Evolutionary conservation across 1,140 invertebrate genomes (phyloP).

Genomic region (Zaprionus ghesquierei): DNA sequence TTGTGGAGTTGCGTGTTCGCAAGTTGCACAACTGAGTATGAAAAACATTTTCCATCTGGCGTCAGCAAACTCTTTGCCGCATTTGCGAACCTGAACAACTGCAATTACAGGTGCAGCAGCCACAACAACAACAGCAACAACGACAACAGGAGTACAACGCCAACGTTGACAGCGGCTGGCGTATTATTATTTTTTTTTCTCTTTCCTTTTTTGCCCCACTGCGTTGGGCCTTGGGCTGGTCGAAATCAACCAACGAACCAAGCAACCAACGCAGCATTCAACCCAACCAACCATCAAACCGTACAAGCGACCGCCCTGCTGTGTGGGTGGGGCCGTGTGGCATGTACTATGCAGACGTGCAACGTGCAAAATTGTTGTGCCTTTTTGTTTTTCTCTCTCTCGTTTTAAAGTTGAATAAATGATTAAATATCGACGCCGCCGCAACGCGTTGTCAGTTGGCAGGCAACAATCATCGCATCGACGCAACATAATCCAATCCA

Average conservation of each 20-base stretch:
- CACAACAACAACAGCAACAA: background rate
- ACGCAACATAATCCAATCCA: conserved; percentile 8
- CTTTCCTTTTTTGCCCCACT: background rate
- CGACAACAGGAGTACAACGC: background rate
- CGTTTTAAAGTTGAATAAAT: background rate
- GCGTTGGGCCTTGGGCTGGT: background rate
- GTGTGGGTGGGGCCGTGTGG: background rate
- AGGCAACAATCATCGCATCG: conserved; percentile 13
- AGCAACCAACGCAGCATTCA: no score
- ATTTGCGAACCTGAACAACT: background rate
- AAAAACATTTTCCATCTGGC: background rate
- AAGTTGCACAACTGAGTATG: background rate
- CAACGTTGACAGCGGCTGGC: background rate
- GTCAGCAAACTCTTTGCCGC: background rate
- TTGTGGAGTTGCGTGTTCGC: background rate
- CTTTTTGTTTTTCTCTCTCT: background rate
- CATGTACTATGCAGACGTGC: no score
- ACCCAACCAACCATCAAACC: background rate
- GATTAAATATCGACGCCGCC: background rate
- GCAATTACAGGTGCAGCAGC: background rate
- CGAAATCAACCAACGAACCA: background rate
- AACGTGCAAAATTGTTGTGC: background rate
- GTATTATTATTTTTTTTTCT: background rate
- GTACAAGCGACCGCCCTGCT: background rate
- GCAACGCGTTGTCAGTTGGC: conserved; percentile 1